Evolutionary conservation across 2,797 vertebrate species (phyloP), one percentile per base, ranked within the genome.

Genomic region (Calcarius lapponicus): DNA sequence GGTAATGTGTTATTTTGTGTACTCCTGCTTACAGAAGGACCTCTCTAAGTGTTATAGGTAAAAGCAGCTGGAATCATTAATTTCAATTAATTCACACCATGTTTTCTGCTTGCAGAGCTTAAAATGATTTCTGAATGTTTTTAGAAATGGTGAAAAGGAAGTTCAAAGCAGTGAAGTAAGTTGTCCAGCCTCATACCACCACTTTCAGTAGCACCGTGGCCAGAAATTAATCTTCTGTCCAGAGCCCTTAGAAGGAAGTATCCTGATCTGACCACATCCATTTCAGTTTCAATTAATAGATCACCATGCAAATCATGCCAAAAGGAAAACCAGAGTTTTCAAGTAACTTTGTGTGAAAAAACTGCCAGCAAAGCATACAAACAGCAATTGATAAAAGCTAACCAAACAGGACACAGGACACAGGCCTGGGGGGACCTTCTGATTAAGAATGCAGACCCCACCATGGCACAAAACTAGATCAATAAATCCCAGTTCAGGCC

Each of bases 201-300:
- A 62, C 62, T 88, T 48, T 73, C 25, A 91, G 67, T 11, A 86
- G 66, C 57, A 34, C 62, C 61, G 73, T 62, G 64, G 73, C 82
- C 76, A 88, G 80, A 93, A 94, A 93, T 71, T 43, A 72, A 81
- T 88, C 67, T 75, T 58, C 76, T 93, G 82, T 74, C 85, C 94
- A 86, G 71, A 82, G 60, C 45, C 40, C 70, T 72, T 16, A 67
- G 65, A 62, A 90, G 60, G 66, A 84, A 86, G 48, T 64, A 85
- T 80, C 85, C 93, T 93, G 82, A 81, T 82, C 42, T 88, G 73
- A 86, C 96, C 43, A 2, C 66, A 88, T 56, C 87, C n/a, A 86
- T 72, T 91, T n/a, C 29, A 43, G 36, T 60, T 79, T 45, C 91
- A 95, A 90, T 86, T 94, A 92, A 93, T 21, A 92, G 79, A 92